phyloP scores from a whole-genome alignment of 2,797 vertebrate genomes.

The Microchirus variegatus region DNA sequence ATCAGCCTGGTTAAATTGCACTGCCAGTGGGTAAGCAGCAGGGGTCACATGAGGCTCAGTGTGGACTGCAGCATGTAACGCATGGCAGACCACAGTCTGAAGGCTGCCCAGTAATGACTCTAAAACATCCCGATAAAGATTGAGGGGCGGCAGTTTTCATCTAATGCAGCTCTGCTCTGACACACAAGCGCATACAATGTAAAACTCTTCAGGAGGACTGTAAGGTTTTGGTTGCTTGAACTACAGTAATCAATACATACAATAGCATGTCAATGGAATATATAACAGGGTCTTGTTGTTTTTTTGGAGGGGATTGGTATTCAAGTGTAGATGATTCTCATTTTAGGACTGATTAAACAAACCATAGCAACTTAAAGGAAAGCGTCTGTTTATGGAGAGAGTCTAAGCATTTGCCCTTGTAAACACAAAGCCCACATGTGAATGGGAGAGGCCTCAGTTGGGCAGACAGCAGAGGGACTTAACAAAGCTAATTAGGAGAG shows the following conservation, averaged over 20 bases:
- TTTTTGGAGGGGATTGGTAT: constrained; percentile 28
- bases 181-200: constrained; percentile 29
- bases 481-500: constrained; percentile 85
- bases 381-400: constrained; percentile 53
- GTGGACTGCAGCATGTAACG: constrained; percentile 77
- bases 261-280: constrained; percentile 60
- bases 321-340: constrained; percentile 29
- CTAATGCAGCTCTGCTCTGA: constrained; percentile 51
- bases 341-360: constrained; percentile 58
- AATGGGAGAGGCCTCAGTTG: constrained; percentile 76
- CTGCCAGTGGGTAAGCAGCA: constrained; percentile 83
- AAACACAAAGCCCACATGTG: constrained; percentile 77
- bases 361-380: constrained; percentile 25
- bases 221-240: constrained; percentile 44
- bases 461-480: constrained; percentile 83
- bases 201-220: constrained; percentile 36
- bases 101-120: constrained; percentile 79
- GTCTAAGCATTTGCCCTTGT: constrained; percentile 72
- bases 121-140: constrained; percentile 78
- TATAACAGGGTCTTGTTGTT: constrained; percentile 41
- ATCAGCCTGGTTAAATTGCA: constrained; percentile 83
- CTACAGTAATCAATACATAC: constrained; percentile 65
- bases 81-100: constrained; percentile 78
- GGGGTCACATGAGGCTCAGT: constrained; percentile 85
- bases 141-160: constrained; percentile 70